These are phyloP conservation scores for Antheraea assamensis DNA, from an alignment of 2,888 invertebrate genomes.

Conservation along the genomic window DNA sequence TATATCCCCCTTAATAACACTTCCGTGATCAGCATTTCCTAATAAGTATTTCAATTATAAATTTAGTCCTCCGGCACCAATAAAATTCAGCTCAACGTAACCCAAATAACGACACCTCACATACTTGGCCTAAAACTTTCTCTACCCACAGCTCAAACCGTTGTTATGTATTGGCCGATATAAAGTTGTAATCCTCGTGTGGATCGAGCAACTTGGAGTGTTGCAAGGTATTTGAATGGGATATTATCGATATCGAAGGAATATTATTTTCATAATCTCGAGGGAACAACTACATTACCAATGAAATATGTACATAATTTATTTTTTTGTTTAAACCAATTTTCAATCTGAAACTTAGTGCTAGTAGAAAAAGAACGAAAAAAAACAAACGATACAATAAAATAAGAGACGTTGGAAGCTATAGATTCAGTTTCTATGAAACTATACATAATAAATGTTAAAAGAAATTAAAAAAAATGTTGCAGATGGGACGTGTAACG, in stretches of 20 bases:
- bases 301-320: not conserved
- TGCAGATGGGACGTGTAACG: no score
- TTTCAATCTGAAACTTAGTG: no score
- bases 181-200: constrained; percentile 54
- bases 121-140: constrained; percentile 46
- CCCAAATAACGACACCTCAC: constrained; percentile 44
- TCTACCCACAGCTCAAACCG: constrained; percentile 48
- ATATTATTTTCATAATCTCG: not conserved
- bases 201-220: constrained; percentile 37
- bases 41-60: not conserved
- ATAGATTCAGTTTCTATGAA: no score
- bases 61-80: not conserved
- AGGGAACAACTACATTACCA: not conserved
- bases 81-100: constrained; percentile 34
- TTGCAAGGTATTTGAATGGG: constrained; percentile 1
- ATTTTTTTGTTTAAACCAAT: no score
- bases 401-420: no score
- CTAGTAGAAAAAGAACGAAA: no score
- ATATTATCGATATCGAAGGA: not conserved
- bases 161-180: constrained; percentile 50
- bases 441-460: no score
- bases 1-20: not conserved
- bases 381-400: no score
- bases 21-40: not conserved
- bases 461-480: no score